phyloP scores from a whole-genome alignment of 2,113 vertebrate genomes.

The Perca schrenkii region DNA sequence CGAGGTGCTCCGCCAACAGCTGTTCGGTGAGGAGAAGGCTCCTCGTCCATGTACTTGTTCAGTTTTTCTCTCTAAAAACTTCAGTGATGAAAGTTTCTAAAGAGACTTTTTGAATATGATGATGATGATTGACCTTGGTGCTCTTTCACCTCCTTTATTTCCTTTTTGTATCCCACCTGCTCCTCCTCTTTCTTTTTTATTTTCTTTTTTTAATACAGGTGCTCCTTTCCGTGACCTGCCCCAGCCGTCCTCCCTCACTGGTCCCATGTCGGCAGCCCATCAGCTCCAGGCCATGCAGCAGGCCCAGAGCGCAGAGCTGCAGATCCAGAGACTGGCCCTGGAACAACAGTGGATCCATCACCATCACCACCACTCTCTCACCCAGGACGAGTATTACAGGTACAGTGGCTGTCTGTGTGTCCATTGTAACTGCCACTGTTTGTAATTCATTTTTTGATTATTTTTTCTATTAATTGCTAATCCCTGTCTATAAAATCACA shows the following conservation, averaged over 20 bases:
- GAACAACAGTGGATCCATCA: conserved; percentile 98
- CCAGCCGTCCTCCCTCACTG: conserved; percentile 91
- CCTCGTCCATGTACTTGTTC: conserved; percentile 82
- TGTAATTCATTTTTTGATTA: background rate
- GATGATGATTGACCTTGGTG: conserved; percentile 34
- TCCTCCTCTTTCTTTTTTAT: background rate
- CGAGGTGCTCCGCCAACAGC: conserved; percentile 98
- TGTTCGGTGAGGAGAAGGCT: conserved; percentile 93
- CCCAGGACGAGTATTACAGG: conserved; percentile 95
- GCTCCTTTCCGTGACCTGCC: conserved; percentile 97
- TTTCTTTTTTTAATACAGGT: conserved; percentile 77
- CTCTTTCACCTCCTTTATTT: conserved; percentile 8
- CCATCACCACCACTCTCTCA: conserved; percentile 95
- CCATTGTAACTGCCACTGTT: background rate
- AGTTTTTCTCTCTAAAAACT: conserved; percentile 76
- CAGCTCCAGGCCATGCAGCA: conserved; percentile 99
- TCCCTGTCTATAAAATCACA: background rate
- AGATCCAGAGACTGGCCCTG: conserved; percentile 98
- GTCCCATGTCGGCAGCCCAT: conserved; percentile 96
- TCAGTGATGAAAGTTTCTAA: conserved; percentile 51
- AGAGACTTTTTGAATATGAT: conserved; percentile 23
- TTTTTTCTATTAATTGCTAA: background rate
- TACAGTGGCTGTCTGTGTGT: background rate
- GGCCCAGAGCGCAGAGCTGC: conserved; percentile 97
- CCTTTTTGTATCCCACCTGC: background rate